phyloP scores from a whole-genome alignment of 2,888 invertebrate genomes.

The Spisula subtruncata region DNA sequence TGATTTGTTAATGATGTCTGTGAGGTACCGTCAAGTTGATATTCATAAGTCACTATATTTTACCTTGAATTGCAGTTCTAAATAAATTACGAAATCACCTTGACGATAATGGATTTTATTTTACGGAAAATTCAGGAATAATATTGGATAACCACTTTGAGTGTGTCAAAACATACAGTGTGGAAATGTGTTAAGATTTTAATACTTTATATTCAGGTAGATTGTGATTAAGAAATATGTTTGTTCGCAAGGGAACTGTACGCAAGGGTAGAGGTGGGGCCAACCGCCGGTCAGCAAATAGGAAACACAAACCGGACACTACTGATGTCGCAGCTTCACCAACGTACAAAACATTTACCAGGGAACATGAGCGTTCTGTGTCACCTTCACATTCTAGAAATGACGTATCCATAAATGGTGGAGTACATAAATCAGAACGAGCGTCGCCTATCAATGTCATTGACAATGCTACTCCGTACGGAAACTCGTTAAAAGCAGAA shows the following conservation, averaged over 20 bases:
- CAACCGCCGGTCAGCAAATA: constrained; percentile 6
- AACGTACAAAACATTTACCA: not conserved
- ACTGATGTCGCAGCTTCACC: not conserved
- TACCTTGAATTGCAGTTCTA: no score
- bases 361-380: not conserved
- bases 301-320: not conserved
- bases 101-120: no score
- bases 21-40: no score
- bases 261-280: not conserved
- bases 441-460: not conserved
- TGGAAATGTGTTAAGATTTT: not conserved
- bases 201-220: not conserved
- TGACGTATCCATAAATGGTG: not conserved
- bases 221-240: not conserved
- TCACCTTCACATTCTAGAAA: not conserved
- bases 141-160: no score
- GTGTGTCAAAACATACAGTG: not conserved
- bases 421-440: not conserved
- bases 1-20: no score
- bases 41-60: no score
- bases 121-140: no score
- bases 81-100: no score
- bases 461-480: not conserved
- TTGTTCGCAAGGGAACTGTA: constrained; percentile 12
- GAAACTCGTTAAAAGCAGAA: not conserved